Evolutionary conservation across 92 coral and sea anemone species (phyloP), one percentile per base, ranked within the genome.

Genomic region (Porites divaricata): DNA sequence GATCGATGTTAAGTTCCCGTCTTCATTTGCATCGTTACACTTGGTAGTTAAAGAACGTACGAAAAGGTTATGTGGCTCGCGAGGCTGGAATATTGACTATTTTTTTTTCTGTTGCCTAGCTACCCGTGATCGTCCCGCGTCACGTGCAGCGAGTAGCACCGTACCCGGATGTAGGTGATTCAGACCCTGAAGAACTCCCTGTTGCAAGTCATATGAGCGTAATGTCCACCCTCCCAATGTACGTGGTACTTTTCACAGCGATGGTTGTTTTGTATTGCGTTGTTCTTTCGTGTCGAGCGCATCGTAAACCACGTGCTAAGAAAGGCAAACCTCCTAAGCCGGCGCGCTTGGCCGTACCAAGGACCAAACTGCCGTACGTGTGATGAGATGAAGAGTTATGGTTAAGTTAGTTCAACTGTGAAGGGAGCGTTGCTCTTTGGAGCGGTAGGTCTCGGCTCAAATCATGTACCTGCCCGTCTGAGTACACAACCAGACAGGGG

Each of bases 51-150:
- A 35, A 35, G 45, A 35, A 35, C 45, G 45, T 35, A 35, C 3
- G 45, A 35, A 35, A 35, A 35, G 45, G 45, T 0, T 35, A 35
- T 0, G 45, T 35, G 7, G 45, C 45, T 35, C 45, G 45, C 45
- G 6, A 35, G 45, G 12, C 16, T 54, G 59, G 59, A 54, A 11
- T 54, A 54, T 54, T 54, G 59, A 54, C 16, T 76, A 59, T 19
- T 67, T 51, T 10, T 53, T 81, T 63, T 48, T 73, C 19, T 68
- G 8, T 15, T 35, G 56, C 74, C 24, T 74, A 97, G 99, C 93
- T 95, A 69, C 97, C 98, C 11, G 96, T 91, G 59, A 92, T 97
- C 4, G 99, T 92, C 1, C 98, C 98, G 21, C 95, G 98, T 79
- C 93, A 88, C 25, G 94, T 94, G 50, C 93, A 94, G 79, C 88